These are phyloP conservation scores for Carduelis carduelis DNA, from an alignment of 2,797 vertebrate species.

Conservation along the genomic window DNA sequence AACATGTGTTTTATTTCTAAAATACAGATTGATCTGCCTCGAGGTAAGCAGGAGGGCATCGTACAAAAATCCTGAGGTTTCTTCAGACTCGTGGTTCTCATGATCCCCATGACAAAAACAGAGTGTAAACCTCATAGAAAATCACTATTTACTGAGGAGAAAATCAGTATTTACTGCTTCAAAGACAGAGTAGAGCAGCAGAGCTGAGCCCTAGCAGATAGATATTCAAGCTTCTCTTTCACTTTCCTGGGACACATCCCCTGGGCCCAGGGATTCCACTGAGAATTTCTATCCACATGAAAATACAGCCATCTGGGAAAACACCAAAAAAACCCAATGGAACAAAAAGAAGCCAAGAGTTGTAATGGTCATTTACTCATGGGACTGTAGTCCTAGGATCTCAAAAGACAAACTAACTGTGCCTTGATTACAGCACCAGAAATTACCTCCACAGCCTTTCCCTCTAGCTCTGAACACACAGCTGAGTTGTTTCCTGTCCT, in stretches of 20 bases:
- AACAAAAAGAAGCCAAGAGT: not conserved
- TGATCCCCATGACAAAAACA: not conserved
- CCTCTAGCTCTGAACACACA: accelerated
- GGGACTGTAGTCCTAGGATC: not conserved
- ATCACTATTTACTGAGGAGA: not conserved
- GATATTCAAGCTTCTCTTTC: not conserved
- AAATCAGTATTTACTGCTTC: not conserved
- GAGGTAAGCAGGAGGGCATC: not conserved
- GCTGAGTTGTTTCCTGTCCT: not conserved
- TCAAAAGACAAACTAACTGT: not conserved
- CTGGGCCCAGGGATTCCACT: not conserved
- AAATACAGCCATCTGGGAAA: not conserved
- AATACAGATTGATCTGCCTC: not conserved
- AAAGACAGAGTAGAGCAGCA: not conserved
- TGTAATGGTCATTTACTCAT: not conserved
- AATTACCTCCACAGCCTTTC: not conserved
- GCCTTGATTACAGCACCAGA: not conserved
- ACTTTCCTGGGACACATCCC: not conserved
- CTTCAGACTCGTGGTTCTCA: not conserved
- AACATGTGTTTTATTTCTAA: not conserved
- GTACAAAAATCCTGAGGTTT: not conserved
- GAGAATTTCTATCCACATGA: not conserved
- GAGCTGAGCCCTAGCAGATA: not conserved
- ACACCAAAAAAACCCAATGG: not conserved
- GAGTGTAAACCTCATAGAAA: not conserved